Conservation (phyloP, 2,797 vertebrate genomes). For the Intellagama lesueurii region DNA sequence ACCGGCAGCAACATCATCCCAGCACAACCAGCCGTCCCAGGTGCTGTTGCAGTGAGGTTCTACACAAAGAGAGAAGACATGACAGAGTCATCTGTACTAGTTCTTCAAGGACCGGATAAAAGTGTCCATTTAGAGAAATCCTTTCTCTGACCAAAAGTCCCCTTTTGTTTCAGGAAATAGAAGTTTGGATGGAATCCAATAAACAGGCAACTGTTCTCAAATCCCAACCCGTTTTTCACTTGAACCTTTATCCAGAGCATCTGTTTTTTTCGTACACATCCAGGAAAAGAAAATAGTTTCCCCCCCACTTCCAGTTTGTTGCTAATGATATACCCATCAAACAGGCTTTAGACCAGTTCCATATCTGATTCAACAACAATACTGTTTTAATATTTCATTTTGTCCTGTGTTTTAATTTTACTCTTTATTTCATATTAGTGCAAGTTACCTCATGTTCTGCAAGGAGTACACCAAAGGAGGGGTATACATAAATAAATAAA, state of each 20-base stretch:
- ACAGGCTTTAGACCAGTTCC: not conserved
- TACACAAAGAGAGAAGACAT: slow-evolving; percentile 37
- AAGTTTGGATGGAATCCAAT: not conserved
- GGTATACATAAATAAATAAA: not conserved
- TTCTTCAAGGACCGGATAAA: not conserved
- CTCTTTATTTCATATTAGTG: not conserved
- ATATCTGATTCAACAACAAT: not conserved
- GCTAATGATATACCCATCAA: not conserved
- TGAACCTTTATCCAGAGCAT: too few relatives aligned
- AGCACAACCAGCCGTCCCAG: slow-evolving; percentile 98
- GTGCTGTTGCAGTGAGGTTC: slow-evolving; percentile 92
- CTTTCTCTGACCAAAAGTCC: not conserved
- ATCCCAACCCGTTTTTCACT: not conserved
- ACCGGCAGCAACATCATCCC: slow-evolving; percentile 89
- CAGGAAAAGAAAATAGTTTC: not conserved
- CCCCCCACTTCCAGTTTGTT: not conserved
- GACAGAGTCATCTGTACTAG: not conserved
- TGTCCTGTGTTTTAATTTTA: not conserved
- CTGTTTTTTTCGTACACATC: not conserved
- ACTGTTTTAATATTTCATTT: not conserved
- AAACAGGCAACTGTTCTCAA: not conserved
- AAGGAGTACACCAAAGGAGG: not conserved
- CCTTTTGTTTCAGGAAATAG: not conserved
- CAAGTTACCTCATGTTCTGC: not conserved
- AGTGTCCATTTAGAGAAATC: not conserved